Evolutionary conservation across 2,113 vertebrate species (phyloP).

Genomic region (Cheilinus undulatus): DNA sequence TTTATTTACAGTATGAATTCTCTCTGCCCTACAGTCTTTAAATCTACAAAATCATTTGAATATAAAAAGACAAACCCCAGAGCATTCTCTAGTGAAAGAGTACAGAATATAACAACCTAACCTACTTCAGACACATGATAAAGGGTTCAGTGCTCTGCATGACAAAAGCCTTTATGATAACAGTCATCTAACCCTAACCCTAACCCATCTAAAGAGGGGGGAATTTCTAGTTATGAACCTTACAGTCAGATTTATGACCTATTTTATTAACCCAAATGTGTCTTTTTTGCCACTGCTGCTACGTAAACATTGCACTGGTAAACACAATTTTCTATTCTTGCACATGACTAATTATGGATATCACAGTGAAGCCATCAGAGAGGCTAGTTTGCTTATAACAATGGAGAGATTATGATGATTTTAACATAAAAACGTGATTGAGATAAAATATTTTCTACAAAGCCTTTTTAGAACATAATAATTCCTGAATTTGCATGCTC

Average conservation of each 20-base stretch:
- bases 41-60: slow-evolving; percentile 43
- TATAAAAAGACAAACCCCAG: slow-evolving; percentile 61
- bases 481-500: slow-evolving; percentile 9
- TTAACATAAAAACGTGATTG: slow-evolving; percentile 12
- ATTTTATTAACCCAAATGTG: slow-evolving; percentile 1
- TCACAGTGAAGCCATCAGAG: slow-evolving; percentile 61
- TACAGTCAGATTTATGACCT: slow-evolving; percentile 16
- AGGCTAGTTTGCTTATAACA: slow-evolving; percentile 35
- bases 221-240: slow-evolving; percentile 28
- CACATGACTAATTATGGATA: slow-evolving; percentile 24
- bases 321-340: slow-evolving; percentile 43
- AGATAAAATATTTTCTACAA: background rate
- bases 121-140: slow-evolving; percentile 48
- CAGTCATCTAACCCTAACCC: slow-evolving; percentile 67
- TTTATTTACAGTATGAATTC: slow-evolving; percentile 69
- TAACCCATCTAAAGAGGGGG: too few relatives aligned
- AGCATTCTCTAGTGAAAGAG: slow-evolving; percentile 43
- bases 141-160: slow-evolving; percentile 59
- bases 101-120: slow-evolving; percentile 32
- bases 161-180: slow-evolving; percentile 53
- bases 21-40: slow-evolving; percentile 27
- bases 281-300: slow-evolving; percentile 13
- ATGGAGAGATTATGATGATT: slow-evolving; percentile 24
- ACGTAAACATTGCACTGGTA: slow-evolving; percentile 62
- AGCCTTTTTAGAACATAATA: background rate